Base-by-base conservation (phyloP, 2,888 invertebrate species). In the Eucriotettix oculatus region DNA sequence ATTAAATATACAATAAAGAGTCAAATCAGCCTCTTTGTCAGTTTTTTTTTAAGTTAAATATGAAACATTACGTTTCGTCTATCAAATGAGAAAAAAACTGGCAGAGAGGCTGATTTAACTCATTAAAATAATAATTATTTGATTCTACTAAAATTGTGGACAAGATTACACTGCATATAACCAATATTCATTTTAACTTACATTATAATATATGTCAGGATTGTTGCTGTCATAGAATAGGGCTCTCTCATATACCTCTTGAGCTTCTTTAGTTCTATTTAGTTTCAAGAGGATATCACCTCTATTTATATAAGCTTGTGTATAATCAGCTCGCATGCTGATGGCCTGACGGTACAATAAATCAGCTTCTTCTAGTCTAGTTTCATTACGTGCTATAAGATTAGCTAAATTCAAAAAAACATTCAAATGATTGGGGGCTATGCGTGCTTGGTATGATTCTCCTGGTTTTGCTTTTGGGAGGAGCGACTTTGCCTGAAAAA, bases 321-420 rank as follows among this genome's bases (percentile, higher is more conserved):
- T 85, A 72, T 95, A 95, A 77, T 97, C 96, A 1, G 95, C 86
- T 66, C 97, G 79, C 97, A 97, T 97, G 71, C 94, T 93, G 66
- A 97, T 96, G 12, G 96, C 97, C 73, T 95, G 95, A 62, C 93
- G 79, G 70, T 96, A 94, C 56, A 96, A 73, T 79, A 90, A 80
- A 74, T 97, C 96, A 0, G 97, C 97, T 74, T 97, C 96, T 73
- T 92, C 90, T 59, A 97, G 75, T 60, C 96, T 79, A 5, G 92
- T 91, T 42, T 86, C 86, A 74, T 97, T 94, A 71, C 92, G 89
- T 9, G 95, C 90, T 70, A 96, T 93, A 66, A 97, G 78, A 76
- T 93, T 95, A 2, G 95, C 96, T 64, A 97, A 78, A 75, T 96
- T 96, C 58, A 97, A 81, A 74, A 95, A 97, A 3, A 96, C 95